phyloP scores from a whole-genome alignment of 2,888 invertebrate species.

The Drosophila differens region DNA sequence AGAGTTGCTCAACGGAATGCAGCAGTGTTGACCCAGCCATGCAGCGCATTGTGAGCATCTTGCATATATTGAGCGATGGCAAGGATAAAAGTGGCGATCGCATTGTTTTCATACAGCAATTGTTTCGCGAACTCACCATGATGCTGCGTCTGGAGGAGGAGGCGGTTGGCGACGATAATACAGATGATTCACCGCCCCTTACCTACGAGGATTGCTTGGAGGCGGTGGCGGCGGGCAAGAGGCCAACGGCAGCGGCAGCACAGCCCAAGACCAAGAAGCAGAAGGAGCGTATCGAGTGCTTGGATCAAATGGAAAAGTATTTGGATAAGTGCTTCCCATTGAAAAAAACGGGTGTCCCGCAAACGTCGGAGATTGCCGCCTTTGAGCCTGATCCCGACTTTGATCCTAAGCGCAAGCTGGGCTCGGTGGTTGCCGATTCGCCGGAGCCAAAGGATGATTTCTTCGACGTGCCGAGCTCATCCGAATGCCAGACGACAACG shows the following conservation, averaged over 20 bases:
- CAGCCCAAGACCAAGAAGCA: constrained; percentile 15
- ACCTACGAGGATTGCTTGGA: constrained; percentile 57
- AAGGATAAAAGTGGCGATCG: constrained; percentile 35
- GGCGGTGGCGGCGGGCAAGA: constrained; percentile 23
- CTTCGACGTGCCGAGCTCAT: background rate
- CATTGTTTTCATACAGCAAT: constrained; percentile 29
- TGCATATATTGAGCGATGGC: constrained; percentile 38
- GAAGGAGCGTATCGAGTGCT: constrained; percentile 36
- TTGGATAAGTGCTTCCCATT: constrained; percentile 55
- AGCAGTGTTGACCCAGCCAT: background rate
- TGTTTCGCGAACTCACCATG: constrained; percentile 55
- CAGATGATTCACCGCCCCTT: background rate
- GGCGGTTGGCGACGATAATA: constrained; percentile 16
- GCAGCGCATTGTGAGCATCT: constrained; percentile 40
- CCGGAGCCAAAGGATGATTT: constrained; percentile 1
- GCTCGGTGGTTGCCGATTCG: background rate
- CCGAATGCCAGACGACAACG: background rate
- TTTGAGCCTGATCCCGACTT: constrained; percentile 61
- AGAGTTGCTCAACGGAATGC: constrained; percentile 2
- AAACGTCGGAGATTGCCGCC: constrained; percentile 35
- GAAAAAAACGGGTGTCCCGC: background rate
- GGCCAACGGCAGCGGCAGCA: background rate
- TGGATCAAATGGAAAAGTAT: constrained; percentile 53
- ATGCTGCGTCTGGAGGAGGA: constrained; percentile 51
- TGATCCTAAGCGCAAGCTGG: constrained; percentile 11